Evolutionary conservation across 2,888 invertebrate species (phyloP).

Genomic region (Drosophila limbata): DNA sequence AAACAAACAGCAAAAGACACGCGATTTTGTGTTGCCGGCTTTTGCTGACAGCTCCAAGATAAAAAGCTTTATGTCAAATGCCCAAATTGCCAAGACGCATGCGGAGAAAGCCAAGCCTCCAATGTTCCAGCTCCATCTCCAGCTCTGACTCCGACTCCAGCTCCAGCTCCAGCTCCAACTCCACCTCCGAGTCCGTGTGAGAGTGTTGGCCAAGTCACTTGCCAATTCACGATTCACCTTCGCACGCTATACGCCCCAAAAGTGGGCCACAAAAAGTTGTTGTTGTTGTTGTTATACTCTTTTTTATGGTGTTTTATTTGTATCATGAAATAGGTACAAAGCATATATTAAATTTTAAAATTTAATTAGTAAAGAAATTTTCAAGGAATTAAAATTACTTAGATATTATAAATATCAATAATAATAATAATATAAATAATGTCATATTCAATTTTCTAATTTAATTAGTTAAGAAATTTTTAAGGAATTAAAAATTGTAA

Average conservation of each 20-base stretch:
- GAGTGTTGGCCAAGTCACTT: slow-evolving; percentile 37
- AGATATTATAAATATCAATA: too few relatives aligned
- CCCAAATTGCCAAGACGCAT: slow-evolving; percentile 70
- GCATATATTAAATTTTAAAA: too few relatives aligned
- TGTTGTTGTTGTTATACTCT: neutral
- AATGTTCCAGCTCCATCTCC: slow-evolving; percentile 20
- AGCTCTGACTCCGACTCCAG: slow-evolving; percentile 11
- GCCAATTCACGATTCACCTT: slow-evolving; percentile 45
- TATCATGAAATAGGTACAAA: neutral
- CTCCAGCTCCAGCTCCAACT: slow-evolving; percentile 2
- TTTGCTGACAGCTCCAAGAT: slow-evolving; percentile 72
- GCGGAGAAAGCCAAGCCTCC: slow-evolving; percentile 64
- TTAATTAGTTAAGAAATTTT: too few relatives aligned
- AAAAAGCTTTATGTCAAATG: slow-evolving; percentile 81
- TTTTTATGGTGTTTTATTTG: too few relatives aligned
- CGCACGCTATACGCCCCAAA: slow-evolving; percentile 45
- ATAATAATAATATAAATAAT: too few relatives aligned
- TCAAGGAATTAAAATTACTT: too few relatives aligned
- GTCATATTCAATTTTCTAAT: too few relatives aligned
- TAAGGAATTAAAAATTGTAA: too few relatives aligned
- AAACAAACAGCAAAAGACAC: slow-evolving; percentile 72
- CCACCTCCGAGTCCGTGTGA: slow-evolving; percentile 18
- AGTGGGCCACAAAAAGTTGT: slow-evolving; percentile 60
- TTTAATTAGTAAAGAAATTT: too few relatives aligned
- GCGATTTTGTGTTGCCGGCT: slow-evolving; percentile 65